Conservation (phyloP, 2,113 vertebrate genomes). For the Melanotaenia duboulayi region DNA sequence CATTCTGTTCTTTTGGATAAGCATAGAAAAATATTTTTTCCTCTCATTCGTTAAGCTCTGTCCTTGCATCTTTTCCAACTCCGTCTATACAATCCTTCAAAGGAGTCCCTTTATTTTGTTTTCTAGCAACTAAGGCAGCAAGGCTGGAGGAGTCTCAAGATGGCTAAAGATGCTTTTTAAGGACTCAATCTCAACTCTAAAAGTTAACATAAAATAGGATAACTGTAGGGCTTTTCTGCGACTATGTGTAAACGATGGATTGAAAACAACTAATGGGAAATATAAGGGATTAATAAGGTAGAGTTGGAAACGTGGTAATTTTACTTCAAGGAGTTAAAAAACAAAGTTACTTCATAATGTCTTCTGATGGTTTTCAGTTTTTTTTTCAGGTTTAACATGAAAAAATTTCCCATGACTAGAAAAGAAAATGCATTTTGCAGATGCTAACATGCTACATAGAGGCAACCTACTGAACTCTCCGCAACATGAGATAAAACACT, state of each 20-base stretch:
- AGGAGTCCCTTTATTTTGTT: conserved; percentile 43
- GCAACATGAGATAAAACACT: conserved; percentile 60
- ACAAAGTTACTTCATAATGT: not conserved
- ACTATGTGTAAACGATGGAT: not conserved
- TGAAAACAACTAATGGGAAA: not conserved
- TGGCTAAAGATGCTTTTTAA: conserved; percentile 23
- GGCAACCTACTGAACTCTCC: conserved; percentile 55
- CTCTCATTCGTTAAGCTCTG: conserved; percentile 15
- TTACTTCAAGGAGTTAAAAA: conserved; percentile 34
- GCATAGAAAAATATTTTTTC: conserved; percentile 72
- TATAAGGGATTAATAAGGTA: not conserved
- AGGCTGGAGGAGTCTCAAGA: conserved; percentile 48
- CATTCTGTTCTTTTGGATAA: conserved; percentile 60
- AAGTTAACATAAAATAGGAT: not conserved
- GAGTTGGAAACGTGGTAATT: conserved; percentile 13
- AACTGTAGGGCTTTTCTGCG: not conserved
- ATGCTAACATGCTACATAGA: conserved; percentile 66
- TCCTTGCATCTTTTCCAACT: conserved; percentile 30
- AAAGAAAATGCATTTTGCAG: conserved; percentile 50
- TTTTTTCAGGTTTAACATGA: conserved; percentile 17
- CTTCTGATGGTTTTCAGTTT: conserved; percentile 25
- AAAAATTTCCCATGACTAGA: conserved; percentile 44
- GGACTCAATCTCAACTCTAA: not conserved
- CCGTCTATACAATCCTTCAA: conserved; percentile 25
- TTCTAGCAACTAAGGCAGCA: conserved; percentile 75